Percentiles rank a stretch among this genome's conserved stretches.
Evolutionary conservation across 1,140 invertebrate species (phyloP).

Genomic region (Danaus plexippus): DNA sequence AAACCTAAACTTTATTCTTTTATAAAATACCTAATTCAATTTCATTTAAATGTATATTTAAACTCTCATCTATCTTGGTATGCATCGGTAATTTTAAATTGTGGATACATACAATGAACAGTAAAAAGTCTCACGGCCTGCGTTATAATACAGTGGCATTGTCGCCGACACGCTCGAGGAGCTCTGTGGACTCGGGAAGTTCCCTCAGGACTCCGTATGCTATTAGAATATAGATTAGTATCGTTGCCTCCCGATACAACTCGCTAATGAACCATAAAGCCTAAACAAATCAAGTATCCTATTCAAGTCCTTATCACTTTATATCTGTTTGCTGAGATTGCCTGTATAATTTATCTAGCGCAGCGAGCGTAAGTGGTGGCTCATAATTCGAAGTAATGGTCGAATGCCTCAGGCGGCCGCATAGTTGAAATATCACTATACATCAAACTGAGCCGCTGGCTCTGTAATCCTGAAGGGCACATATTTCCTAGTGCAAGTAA

Average conservation of each 20-base stretch:
- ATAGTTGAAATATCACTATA: conserved; percentile 30
- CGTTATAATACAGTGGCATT: conserved; percentile 53
- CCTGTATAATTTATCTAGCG: conserved; percentile 18
- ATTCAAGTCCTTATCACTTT: conserved; percentile 18
- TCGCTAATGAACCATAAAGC: conserved; percentile 35
- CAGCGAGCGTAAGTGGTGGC: conserved; percentile 17
- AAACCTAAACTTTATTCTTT: too few relatives aligned
- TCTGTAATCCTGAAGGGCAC: conserved; percentile 10
- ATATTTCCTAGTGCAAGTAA: conserved; percentile 21
- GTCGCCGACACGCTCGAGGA: conserved; percentile 45
- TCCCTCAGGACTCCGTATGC: conserved; percentile 45
- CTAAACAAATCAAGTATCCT: conserved; percentile 26
- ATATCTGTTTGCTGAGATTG: conserved; percentile 17
- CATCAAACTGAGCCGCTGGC: conserved; percentile 23
- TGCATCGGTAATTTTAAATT: conserved; percentile 24
- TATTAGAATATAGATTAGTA: conserved; percentile 61
- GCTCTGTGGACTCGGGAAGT: conserved; percentile 41
- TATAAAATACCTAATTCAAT: too few relatives aligned
- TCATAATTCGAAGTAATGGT: conserved; percentile 26
- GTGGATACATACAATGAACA: conserved; percentile 33
- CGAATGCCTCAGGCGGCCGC: conserved; percentile 17
- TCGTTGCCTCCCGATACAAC: conserved; percentile 28
- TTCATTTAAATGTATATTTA: too few relatives aligned
- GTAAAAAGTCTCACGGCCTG: conserved; percentile 48
- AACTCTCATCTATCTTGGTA: too few relatives aligned